phyloP scores from a whole-genome alignment of 2,797 vertebrate species.

The Tauraco hartlaubi region DNA sequence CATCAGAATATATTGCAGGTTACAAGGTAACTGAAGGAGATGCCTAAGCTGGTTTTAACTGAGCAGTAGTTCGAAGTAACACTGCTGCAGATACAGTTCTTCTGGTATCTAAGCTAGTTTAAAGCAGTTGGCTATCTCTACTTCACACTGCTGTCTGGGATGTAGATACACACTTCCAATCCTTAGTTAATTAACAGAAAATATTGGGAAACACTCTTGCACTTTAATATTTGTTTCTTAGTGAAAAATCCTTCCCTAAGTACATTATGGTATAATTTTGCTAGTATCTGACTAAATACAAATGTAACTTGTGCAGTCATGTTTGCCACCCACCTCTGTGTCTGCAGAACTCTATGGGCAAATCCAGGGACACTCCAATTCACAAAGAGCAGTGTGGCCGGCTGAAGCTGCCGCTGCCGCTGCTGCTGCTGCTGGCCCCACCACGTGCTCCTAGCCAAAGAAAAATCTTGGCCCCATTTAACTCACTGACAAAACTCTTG shows the following conservation, averaged over 20 bases:
- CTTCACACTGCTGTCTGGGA: not conserved
- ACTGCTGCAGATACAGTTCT: not conserved
- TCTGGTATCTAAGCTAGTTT: not conserved
- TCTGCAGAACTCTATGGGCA: not conserved
- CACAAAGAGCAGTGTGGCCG: fast-evolving
- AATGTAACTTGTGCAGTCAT: not conserved
- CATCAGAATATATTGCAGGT: not conserved
- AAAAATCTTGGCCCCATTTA: not conserved
- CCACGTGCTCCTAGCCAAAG: not conserved
- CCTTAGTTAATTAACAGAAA: constrained; percentile 22
- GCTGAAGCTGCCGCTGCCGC: not conserved
- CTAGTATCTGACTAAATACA: not conserved
- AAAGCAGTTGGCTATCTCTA: not conserved
- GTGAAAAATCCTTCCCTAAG: not conserved
- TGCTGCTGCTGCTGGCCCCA: not conserved
- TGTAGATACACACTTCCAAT: not conserved
- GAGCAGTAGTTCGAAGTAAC: not conserved
- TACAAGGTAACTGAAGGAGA: not conserved
- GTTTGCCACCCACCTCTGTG: not conserved
- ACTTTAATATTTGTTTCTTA: not conserved
- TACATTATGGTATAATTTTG: not conserved
- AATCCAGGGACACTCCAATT: not conserved
- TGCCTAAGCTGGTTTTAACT: not conserved
- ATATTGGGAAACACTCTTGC: not conserved
- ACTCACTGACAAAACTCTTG: not conserved